Base-by-base conservation (phyloP, 2,113 vertebrate genomes). In the Scomber colias region DNA sequence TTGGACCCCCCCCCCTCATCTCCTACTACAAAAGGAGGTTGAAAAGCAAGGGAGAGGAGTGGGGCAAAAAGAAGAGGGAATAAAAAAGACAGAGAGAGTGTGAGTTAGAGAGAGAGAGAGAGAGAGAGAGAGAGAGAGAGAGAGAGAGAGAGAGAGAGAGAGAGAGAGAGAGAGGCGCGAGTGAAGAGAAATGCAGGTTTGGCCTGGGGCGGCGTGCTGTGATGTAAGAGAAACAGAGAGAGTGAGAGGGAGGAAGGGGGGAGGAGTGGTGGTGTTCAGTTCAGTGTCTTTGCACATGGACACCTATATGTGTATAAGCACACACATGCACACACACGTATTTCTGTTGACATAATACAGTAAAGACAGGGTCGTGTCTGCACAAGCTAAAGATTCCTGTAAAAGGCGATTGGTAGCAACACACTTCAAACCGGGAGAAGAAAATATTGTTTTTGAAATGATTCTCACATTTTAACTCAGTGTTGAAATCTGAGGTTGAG, bases 371-470 rank as follows among this genome's bases (percentile, higher is more conserved):
- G 95, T 96, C 95, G 95, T 96, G 96, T 95, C 95, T 95, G 93
- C 95, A 95, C 95, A 97, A 94, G 96, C 94, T 94, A 79, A 91
- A 94, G 87, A 97, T 97, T 96, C 96, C 96, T 96, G 95, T 95
- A 93, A 95, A 93, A 93, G 92, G 92, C 94, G 79, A 94, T 90
- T 91, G 65, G 93, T 91, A 93, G 94, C 93, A 73, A 61, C 68
- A 50, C 64, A 50, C 68, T 61, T 71, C 48, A 69, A 73, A 71
- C 57, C 3, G 12, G 35, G 27, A n/a, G 53, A 44, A 19, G 31
- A 51, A 73, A 79, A 75, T 50, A 55, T 59, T 63, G 57, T 49
- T 81, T 77, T 77, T 72, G 57, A 90, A 77, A 87, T 48, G 31
- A 82, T 88, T 80, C 71, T 81, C 40, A 70, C 75, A 50, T 72